A percentile compares a stretch with the other conserved stretches of the same genome.
Evolutionary conservation across 1,140 invertebrate species (phyloP).

Genomic region (Mylabris phalerata): DNA sequence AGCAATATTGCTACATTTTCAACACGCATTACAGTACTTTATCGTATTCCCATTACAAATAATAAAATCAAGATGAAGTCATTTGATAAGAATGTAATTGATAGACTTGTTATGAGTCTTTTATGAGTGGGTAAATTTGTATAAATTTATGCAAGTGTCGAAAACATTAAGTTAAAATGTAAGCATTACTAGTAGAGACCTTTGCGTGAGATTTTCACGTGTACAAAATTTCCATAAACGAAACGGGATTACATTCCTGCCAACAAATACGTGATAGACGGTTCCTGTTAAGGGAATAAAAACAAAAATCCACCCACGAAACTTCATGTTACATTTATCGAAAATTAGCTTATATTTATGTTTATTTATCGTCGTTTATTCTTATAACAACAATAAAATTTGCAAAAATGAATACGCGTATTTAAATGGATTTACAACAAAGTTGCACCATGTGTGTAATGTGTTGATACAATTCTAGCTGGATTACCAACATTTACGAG

Average conservation of each 20-base stretch:
- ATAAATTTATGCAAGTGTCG: slow-evolving; percentile 7
- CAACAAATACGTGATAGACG: too few relatives aligned
- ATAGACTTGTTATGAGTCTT: slow-evolving; percentile 8
- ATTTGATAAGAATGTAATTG: neutral
- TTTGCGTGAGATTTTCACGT: slow-evolving; percentile 12
- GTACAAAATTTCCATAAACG: neutral
- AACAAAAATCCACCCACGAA: neutral
- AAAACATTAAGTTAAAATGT: slow-evolving; percentile 4
- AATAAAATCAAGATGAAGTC: neutral
- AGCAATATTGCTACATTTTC: slow-evolving; percentile 1
- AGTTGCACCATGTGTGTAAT: slow-evolving; percentile 10
- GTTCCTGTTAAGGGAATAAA: too few relatives aligned
- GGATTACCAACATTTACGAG: slow-evolving; percentile 17
- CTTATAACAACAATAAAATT: too few relatives aligned
- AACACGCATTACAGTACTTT: neutral
- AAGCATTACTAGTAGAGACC: neutral
- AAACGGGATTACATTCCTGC: slow-evolving; percentile 3
- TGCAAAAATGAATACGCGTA: too few relatives aligned
- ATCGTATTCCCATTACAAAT: neutral
- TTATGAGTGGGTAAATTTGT: slow-evolving; percentile 13
- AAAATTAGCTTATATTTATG: too few relatives aligned
- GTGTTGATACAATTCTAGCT: slow-evolving; percentile 6
- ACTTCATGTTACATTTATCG: too few relatives aligned
- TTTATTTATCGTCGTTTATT: too few relatives aligned
- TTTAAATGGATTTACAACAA: neutral